Evolutionary conservation across 2,797 vertebrate genomes (phyloP), one percentile per base, ranked within the genome.

Genomic region (Lepilemur ruficaudatus): DNA sequence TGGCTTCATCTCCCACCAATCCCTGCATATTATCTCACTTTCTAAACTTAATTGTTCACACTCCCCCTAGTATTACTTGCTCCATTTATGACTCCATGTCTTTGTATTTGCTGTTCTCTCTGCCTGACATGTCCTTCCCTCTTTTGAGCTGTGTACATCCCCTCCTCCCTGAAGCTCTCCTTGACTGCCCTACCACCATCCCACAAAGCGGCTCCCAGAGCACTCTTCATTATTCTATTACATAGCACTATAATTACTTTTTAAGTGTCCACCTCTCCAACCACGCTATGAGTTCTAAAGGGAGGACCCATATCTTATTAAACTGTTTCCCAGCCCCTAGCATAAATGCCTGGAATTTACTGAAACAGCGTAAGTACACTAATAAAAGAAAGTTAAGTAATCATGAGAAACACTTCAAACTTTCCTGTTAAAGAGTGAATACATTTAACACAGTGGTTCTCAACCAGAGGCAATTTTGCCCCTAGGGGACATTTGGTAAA

Each of bases 401-500:
- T 48, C 28, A 1, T 67, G 63, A 93, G 86, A 89, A 82, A 90
- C 43, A 84, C 13, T 89, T 75, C 73, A 92, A 94, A 78, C 4
- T 88, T 85, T 69, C 63, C 43, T 95, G 59, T 38, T 46, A 78
- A 91, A 84, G 76, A 84, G 80, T 50, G 20, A 32, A 81, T 41
- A 57, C 13, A 85, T 78, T 86, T 83, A 79, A 93, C 18, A 91
- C 5, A 30, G 48, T 80, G 70, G 43, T 96, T 93, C 76, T 90
- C 91, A 81, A 48, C 28, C 18, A 94, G 38, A 11, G 12, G 35
- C 48, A 89, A 89, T 61, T 93, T 57, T 90, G 65, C 17, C 59
- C n/a, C 22, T 18, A 73, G 22, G 11, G 59, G 59, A 73, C 52
- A 93, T 57, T 8, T 61, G 48, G 52, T 91, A 86, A 94, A 92